These are phyloP conservation scores for Hyposoter didymator DNA, from an alignment of 2,888 invertebrate species.

Conservation along the genomic window DNA sequence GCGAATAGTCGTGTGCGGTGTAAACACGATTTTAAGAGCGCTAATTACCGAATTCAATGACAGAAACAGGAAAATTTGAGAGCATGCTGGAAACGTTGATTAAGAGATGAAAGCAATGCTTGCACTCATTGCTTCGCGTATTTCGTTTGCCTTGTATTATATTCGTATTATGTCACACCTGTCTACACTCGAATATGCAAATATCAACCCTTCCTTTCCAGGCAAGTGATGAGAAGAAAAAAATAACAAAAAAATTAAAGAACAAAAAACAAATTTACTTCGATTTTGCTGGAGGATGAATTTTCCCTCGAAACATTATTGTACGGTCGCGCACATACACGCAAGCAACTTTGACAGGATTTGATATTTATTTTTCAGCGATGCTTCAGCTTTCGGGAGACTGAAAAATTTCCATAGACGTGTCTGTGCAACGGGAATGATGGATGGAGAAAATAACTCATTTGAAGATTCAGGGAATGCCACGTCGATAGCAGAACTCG, in stretches of 20 bases:
- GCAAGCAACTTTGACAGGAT: not conserved
- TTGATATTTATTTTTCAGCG: not conserved
- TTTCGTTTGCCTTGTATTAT: slow-evolving; percentile 26
- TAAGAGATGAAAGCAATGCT: slow-evolving; percentile 26
- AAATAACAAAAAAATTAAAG: not conserved
- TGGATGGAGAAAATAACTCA: slow-evolving; percentile 73
- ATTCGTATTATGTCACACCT: slow-evolving; percentile 33
- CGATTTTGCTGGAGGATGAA: not conserved
- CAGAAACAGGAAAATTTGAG: not conserved
- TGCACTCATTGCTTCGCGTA: slow-evolving; percentile 21
- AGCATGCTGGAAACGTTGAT: slow-evolving; percentile 41
- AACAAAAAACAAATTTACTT: not conserved
- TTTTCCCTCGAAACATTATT: not conserved
- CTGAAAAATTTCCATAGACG: slow-evolving; percentile 24
- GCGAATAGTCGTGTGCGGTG: slow-evolving; percentile 1
- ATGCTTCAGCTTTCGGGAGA: not conserved
- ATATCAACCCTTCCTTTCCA: not conserved
- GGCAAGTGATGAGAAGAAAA: not conserved
- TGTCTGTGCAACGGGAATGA: not conserved
- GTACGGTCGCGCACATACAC: not conserved
- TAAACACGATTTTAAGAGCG: slow-evolving; percentile 30
- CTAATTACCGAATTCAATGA: slow-evolving; percentile 54
- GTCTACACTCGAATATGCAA: not conserved
- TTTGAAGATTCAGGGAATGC: slow-evolving; percentile 76
- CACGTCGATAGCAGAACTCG: slow-evolving; percentile 80